Percentiles rank a stretch among this genome's conserved stretches.
Evolutionary conservation across 2,113 vertebrate species (phyloP).

Genomic region (Scomber japonicus): DNA sequence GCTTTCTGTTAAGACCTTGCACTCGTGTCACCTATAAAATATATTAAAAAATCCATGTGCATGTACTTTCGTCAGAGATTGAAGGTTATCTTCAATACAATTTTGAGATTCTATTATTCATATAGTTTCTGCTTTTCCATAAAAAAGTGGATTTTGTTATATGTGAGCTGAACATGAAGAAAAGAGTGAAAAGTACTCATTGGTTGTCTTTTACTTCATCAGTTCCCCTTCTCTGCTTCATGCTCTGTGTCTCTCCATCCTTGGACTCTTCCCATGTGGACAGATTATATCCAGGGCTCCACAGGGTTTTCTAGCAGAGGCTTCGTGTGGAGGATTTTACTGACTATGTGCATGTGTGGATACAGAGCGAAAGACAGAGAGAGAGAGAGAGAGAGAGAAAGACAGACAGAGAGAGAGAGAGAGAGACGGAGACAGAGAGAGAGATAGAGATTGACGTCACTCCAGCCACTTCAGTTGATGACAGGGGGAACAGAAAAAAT

Average conservation of each 20-base stretch:
- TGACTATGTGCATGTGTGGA: not conserved
- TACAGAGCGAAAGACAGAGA: not conserved
- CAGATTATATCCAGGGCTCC: conserved; percentile 47
- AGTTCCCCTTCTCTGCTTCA: not conserved
- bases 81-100: not conserved
- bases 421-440: not conserved
- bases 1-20: not conserved
- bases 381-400: not conserved
- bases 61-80: not conserved
- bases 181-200: not conserved
- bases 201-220: conserved; percentile 5
- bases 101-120: not conserved
- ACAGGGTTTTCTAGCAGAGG: conserved; percentile 16
- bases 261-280: conserved; percentile 32
- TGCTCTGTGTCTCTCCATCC: not conserved
- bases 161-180: too few species aligned
- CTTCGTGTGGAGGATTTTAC: conserved; percentile 1
- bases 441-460: conserved; percentile 12
- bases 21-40: not conserved
- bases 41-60: not conserved
- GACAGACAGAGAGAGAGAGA: not conserved
- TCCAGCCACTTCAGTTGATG: conserved; percentile 5
- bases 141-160: too few species aligned
- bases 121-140: too few species aligned
- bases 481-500: not conserved